Conservation (phyloP, 2,113 vertebrate species). For the Glaucidium brasilianum region DNA sequence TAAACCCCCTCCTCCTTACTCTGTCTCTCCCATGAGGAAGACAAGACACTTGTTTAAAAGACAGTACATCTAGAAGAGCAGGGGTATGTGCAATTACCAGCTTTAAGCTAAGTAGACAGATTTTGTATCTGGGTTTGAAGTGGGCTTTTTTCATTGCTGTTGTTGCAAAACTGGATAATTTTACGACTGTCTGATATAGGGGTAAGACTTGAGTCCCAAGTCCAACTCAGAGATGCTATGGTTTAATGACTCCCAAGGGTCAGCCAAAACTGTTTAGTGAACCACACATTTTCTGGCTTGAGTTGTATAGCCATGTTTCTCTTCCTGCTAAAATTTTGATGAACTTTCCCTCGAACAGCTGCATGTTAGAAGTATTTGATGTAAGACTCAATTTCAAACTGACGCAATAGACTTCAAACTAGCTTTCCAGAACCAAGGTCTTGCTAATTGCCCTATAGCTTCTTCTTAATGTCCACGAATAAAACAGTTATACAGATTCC, state of each 20-base stretch:
- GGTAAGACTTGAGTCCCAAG: accelerated
- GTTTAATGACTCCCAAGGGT: not conserved
- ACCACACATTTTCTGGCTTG: not conserved
- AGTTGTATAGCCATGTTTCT: not conserved
- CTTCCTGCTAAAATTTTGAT: not conserved
- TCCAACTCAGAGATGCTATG: not conserved
- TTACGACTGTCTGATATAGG: not conserved
- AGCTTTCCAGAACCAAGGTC: not conserved
- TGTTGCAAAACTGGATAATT: not conserved
- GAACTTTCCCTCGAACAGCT: not conserved
- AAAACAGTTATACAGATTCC: not conserved
- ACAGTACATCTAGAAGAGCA: not conserved
- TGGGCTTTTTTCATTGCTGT: not conserved
- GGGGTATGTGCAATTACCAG: accelerated
- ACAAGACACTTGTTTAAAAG: not conserved
- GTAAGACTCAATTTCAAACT: not conserved
- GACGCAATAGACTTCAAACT: not conserved
- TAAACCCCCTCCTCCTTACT: not conserved
- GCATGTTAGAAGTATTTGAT: not conserved
- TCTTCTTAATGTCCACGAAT: not conserved
- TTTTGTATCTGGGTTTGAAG: not conserved
- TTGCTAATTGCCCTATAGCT: constrained; percentile 24
- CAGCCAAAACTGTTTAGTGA: not conserved
- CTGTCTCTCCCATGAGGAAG: not conserved
- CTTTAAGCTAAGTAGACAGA: not conserved